These are phyloP conservation scores for Alcis repandata DNA, from an alignment of 2,888 invertebrate species.

Conservation along the genomic window DNA sequence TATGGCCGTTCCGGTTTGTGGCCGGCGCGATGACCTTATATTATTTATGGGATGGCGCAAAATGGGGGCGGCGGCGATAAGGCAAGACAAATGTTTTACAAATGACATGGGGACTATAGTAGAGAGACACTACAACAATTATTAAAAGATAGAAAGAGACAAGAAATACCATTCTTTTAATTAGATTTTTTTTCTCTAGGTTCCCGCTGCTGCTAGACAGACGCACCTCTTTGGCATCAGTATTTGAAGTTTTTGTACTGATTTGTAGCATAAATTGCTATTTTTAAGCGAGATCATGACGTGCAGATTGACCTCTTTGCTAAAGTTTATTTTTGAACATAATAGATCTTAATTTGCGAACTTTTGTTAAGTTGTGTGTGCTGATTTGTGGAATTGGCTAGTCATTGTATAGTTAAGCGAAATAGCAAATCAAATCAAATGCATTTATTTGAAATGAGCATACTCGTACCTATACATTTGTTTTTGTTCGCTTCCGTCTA, in stretches of 20 bases:
- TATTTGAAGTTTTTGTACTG: background rate
- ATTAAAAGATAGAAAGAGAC: background rate
- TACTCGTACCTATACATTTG: background rate
- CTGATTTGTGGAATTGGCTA: constrained; percentile 14
- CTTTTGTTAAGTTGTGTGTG: constrained; percentile 9
- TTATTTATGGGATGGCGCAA: constrained; percentile 69
- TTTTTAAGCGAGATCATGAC: background rate
- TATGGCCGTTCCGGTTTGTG: constrained; percentile 83
- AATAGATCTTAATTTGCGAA: constrained; percentile 28
- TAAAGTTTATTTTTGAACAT: constrained; percentile 19
- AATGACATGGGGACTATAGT: background rate
- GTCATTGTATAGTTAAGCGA: background rate
- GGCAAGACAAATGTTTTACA: background rate
- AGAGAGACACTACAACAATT: background rate
- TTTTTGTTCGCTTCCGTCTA: constrained; percentile 10
- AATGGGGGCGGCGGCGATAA: constrained; percentile 56
- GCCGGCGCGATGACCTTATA: constrained; percentile 84
- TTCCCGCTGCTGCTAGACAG: too few species aligned
- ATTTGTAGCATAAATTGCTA: background rate
- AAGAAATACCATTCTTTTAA: too few species aligned
- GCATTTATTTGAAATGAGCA: too few species aligned
- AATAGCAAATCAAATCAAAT: too few species aligned
- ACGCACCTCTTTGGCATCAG: too few species aligned
- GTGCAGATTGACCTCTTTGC: constrained; percentile 1
- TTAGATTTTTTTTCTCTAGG: too few species aligned